Evolutionary conservation across 2,888 invertebrate genomes (phyloP).

Genomic region (Melanargia galathea): DNA sequence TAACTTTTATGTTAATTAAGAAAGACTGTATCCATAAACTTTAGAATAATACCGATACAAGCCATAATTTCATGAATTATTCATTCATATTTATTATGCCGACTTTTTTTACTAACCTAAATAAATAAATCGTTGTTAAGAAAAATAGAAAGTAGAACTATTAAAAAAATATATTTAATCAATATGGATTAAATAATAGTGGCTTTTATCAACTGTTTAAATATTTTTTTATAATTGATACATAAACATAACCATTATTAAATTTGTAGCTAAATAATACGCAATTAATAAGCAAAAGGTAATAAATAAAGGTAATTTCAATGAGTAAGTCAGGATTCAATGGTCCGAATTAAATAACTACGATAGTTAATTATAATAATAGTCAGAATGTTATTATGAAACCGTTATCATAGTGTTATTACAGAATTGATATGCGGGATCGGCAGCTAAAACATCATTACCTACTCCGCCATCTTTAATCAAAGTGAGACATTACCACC

Average conservation of each 20-base stretch:
- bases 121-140: slow-evolving; percentile 15
- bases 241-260: too few species aligned
- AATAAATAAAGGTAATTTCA: neutral
- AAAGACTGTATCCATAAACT: slow-evolving; percentile 5
- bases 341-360: neutral
- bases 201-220: too few species aligned
- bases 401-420: neutral
- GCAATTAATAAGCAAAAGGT: too few species aligned
- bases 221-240: too few species aligned
- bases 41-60: slow-evolving; percentile 12
- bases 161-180: too few species aligned
- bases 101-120: slow-evolving; percentile 7
- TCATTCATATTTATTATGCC: slow-evolving; percentile 1
- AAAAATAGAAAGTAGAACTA: slow-evolving; percentile 7
- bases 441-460: slow-evolving; percentile 6
- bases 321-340: neutral
- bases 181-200: too few species aligned
- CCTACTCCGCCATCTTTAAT: slow-evolving; percentile 4
- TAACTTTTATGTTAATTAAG: neutral
- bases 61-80: slow-evolving; percentile 13
- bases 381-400: neutral
- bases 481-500: neutral
- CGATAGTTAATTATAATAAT: neutral
- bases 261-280: too few species aligned
- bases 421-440: slow-evolving; percentile 9